A percentile compares a stretch with the other conserved stretches of the same genome.
phyloP scores from a whole-genome alignment of 2,888 invertebrate species.

The Azorinus chamasolen region DNA sequence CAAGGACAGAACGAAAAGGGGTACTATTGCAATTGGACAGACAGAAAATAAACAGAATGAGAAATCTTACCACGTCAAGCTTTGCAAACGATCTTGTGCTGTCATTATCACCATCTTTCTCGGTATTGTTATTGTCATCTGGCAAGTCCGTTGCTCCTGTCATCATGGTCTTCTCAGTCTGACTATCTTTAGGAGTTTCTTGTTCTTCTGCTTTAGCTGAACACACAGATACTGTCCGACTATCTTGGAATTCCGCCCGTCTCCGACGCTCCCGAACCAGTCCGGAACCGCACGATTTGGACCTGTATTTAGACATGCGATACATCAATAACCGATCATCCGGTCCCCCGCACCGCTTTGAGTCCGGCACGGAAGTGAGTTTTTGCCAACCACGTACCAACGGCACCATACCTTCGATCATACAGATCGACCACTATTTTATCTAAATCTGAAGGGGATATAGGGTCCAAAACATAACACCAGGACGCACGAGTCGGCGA shows the following conservation, averaged over 20 bases:
- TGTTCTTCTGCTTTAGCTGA: too few species aligned
- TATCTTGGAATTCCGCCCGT: conserved; percentile 33
- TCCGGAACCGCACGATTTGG: conserved; percentile 43
- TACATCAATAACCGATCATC: conserved; percentile 54
- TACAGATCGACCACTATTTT: too few species aligned
- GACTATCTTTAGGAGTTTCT: too few species aligned
- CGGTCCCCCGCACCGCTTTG: conserved; percentile 4
- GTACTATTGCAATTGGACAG: neutral
- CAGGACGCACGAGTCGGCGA: too few species aligned
- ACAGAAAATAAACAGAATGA: neutral
- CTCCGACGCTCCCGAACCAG: conserved; percentile 5
- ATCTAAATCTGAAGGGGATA: too few species aligned
- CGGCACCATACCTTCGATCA: too few species aligned
- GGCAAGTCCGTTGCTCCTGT: too few species aligned
- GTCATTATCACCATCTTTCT: too few species aligned
- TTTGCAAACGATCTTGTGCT: neutral
- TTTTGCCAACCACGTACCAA: neutral
- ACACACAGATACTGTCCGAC: conserved; percentile 9
- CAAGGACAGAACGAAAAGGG: neutral
- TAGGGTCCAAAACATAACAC: too few species aligned
- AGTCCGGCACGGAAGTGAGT: conserved; percentile 5
- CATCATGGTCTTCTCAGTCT: too few species aligned
- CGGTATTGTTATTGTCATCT: too few species aligned
- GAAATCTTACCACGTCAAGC: conserved; percentile 14
- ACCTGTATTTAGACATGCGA: conserved; percentile 65